phyloP scores from a whole-genome alignment of 2,113 vertebrate genomes.

The Mystacornis crossleyi region DNA sequence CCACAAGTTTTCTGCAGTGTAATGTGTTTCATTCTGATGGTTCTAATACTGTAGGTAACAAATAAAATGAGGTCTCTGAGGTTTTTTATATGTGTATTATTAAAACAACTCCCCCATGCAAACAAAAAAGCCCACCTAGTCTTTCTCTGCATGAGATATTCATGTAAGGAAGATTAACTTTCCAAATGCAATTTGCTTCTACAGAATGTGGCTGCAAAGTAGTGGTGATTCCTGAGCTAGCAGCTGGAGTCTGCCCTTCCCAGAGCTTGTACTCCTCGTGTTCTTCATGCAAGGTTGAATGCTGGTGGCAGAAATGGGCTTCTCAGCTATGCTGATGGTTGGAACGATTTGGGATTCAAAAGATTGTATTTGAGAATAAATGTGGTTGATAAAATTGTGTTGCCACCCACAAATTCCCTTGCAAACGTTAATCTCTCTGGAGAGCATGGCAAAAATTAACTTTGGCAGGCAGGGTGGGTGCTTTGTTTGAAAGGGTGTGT shows the following conservation, averaged over 20 bases:
- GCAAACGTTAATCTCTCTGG: neutral
- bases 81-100: neutral
- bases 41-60: neutral
- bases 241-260: neutral
- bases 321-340: neutral
- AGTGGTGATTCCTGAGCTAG: neutral
- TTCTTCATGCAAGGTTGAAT: neutral
- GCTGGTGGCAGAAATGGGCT: neutral
- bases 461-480: neutral
- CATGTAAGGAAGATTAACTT: neutral
- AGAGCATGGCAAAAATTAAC: neutral
- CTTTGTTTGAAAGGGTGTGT: neutral
- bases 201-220: neutral
- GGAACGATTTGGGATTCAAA: neutral
- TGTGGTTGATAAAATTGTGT: neutral
- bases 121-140: neutral
- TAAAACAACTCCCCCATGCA: neutral
- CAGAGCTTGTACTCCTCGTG: neutral
- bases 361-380: neutral
- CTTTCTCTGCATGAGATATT: neutral
- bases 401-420: neutral
- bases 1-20: neutral
- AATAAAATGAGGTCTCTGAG: neutral
- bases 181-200: neutral
- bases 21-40: neutral